A percentile compares a stretch with the other conserved stretches of the same genome.
Conservation (phyloP, 2,888 invertebrate species). For the Mycalesis mineus region DNA sequence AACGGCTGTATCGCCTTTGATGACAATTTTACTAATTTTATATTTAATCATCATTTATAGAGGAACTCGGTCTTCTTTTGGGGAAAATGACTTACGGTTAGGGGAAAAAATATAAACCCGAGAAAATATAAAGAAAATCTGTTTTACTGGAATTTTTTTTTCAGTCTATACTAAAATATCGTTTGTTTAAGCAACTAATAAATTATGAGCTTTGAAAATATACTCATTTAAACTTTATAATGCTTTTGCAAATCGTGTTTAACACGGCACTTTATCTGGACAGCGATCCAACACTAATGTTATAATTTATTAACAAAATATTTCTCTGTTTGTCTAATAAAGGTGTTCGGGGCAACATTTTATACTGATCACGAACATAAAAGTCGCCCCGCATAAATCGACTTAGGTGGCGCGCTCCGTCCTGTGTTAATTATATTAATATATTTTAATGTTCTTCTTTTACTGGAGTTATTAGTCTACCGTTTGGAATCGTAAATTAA, state of each 20-base stretch:
- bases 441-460: slow-evolving; percentile 11
- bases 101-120: too few relatives aligned
- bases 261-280: neutral
- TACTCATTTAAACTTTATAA: neutral
- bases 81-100: too few relatives aligned
- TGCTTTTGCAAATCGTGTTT: neutral
- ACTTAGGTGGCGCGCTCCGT: slow-evolving; percentile 8
- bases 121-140: too few relatives aligned
- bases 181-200: too few relatives aligned
- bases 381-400: slow-evolving; percentile 16
- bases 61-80: too few relatives aligned
- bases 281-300: slow-evolving; percentile 1
- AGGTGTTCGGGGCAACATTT: slow-evolving; percentile 13
- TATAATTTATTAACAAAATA: slow-evolving; percentile 15
- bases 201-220: too few relatives aligned
- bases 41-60: too few relatives aligned
- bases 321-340: slow-evolving; percentile 16
- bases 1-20: too few relatives aligned
- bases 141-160: too few relatives aligned
- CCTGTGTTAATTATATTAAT: slow-evolving; percentile 14
- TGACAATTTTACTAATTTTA: too few relatives aligned
- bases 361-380: slow-evolving; percentile 10
- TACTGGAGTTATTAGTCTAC: slow-evolving; percentile 12
- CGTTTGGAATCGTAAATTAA: slow-evolving; percentile 12
- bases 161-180: too few relatives aligned